Conservation (phyloP, 2,888 invertebrate genomes). For the Drosophila planitibia region DNA sequence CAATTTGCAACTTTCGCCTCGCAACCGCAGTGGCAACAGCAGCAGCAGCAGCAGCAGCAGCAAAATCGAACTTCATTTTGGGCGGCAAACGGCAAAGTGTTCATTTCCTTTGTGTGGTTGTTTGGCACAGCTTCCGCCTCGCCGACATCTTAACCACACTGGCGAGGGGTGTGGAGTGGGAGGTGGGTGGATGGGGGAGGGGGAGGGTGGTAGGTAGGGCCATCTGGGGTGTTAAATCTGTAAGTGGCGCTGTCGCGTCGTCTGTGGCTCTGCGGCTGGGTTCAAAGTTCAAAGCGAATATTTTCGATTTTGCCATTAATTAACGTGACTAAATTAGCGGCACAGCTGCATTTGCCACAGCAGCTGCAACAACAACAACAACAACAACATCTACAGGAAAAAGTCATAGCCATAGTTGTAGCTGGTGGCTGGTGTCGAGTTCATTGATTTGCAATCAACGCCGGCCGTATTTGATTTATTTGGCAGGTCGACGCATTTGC, state of each 20-base stretch:
- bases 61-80: constrained; percentile 18
- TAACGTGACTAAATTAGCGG: constrained; percentile 77
- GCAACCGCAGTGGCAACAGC: background rate
- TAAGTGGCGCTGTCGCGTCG: constrained; percentile 57
- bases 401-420: background rate
- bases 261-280: constrained; percentile 49
- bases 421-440: constrained; percentile 46
- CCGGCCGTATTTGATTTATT: constrained; percentile 58
- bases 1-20: constrained; percentile 66
- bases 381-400: background rate
- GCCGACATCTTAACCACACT: constrained; percentile 1
- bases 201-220: background rate
- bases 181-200: background rate
- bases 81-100: constrained; percentile 56
- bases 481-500: constrained; percentile 10
- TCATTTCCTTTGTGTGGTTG: constrained; percentile 73
- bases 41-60: background rate
- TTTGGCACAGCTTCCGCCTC: constrained; percentile 24
- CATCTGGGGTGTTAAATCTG: constrained; percentile 30
- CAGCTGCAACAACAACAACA: constrained; percentile 5
- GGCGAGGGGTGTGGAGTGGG: background rate
- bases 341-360: constrained; percentile 59
- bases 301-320: constrained; percentile 77
- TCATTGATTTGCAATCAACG: constrained; percentile 66
- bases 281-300: constrained; percentile 77